phyloP scores from a whole-genome alignment of 2,113 vertebrate genomes.

The Myrmecophaga tridactyla region DNA sequence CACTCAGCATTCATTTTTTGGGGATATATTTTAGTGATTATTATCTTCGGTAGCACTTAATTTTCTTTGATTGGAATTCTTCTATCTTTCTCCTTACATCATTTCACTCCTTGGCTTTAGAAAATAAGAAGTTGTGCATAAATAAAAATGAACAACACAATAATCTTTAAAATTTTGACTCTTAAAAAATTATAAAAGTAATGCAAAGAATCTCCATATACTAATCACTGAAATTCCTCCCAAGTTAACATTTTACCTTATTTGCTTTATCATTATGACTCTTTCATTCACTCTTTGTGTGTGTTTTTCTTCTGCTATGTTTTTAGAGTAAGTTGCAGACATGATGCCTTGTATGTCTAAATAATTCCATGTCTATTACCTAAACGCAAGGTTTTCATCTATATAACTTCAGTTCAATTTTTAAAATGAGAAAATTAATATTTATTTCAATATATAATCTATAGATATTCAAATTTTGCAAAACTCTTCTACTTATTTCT shows the following conservation, averaged over 20 bases:
- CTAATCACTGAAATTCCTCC: background rate
- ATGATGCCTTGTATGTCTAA: background rate
- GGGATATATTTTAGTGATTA: background rate
- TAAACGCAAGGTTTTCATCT: background rate
- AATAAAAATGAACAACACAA: background rate
- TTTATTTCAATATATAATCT: background rate
- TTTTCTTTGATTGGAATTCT: background rate
- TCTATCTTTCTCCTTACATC: background rate
- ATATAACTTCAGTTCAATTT: background rate
- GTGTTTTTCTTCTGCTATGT: background rate
- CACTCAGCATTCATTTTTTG: background rate
- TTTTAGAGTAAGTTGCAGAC: background rate
- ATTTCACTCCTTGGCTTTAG: background rate
- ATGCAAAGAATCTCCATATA: background rate
- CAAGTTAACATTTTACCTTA: background rate
- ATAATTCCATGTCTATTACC: background rate
- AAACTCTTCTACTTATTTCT: background rate
- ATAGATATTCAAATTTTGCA: background rate
- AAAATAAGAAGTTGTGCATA: background rate
- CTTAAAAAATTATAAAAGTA: background rate
- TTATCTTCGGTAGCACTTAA: background rate
- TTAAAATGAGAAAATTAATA: background rate
- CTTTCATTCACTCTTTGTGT: background rate
- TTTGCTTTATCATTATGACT: background rate
- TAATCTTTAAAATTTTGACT: background rate